Conservation (phyloP, 2,888 invertebrate genomes). For the Lasioglossum lativentre region DNA sequence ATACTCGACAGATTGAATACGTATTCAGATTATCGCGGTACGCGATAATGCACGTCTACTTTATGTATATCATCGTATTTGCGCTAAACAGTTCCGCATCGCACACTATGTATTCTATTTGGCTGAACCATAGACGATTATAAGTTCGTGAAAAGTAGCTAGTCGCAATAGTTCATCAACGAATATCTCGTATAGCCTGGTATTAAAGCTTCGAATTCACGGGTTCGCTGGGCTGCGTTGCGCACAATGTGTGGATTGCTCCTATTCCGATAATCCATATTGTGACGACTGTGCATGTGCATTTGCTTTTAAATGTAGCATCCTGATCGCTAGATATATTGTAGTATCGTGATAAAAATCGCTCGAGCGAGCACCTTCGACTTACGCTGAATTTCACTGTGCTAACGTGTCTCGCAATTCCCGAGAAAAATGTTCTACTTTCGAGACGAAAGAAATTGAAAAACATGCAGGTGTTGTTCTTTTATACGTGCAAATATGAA, state of each 20-base stretch:
- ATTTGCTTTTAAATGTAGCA: background rate
- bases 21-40: background rate
- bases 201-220: background rate
- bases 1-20: background rate
- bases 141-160: background rate
- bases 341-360: background rate
- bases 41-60: background rate
- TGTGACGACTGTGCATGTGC: background rate
- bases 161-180: background rate
- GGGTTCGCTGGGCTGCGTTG: background rate
- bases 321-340: background rate
- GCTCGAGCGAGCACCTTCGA: background rate
- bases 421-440: background rate
- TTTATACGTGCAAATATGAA: too few species aligned
- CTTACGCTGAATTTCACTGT: background rate
- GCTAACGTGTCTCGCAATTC: background rate
- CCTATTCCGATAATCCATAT: background rate
- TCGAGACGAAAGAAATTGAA: background rate
- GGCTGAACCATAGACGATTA: background rate
- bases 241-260: background rate
- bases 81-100: background rate
- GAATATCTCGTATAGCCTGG: background rate
- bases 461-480: background rate
- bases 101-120: background rate
- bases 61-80: background rate